Evolutionary conservation across 1,140 invertebrate genomes (phyloP), one percentile per base, ranked within the genome.

Genomic region (Melanaphis sacchari): DNA sequence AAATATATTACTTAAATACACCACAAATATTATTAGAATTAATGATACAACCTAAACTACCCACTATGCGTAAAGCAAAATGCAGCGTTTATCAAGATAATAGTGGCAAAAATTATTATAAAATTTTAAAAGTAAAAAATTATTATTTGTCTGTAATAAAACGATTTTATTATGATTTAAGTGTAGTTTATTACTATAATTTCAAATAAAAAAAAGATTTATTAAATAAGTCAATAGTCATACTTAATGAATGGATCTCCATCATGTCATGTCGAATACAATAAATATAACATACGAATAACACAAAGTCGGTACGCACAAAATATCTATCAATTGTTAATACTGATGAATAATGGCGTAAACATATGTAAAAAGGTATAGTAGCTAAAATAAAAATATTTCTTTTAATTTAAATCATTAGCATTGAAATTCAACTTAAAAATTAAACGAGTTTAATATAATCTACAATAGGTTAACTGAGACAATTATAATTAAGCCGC

Each of bases 401-500:
- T 89, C 4, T 59, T 59, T 54, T 7, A 66, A 90, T 59, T 66
- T 66, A n/a, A 66, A 66, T 90, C 40, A 66, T 90, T n/a, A 90
- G 52, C 11, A 90, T 90, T 54, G 49, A 41, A 49, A 59, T 59
- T 90, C 21, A 26, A 66, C 40, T 31, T 31, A 66, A 40, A 66
- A 59, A 66, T 49, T 43, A 38, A 89, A 89, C 24, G 24, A 40
- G n/a, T 66, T 31, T 66, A 76, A 76, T n/a, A 66, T 66, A 90
- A 90, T 90, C 52, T 90, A 90, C 24, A 90, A 41, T 66, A 90
- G 89, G 54, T 90, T 90, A 90, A 90, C 52, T 90, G 31, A 66
- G 38, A 90, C 40, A 90, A 90, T 66, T 66, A 66, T 90, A 90
- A 90, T 90, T 22, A 90, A 41, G 6, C 24, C 4, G 1, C 26